phyloP scores from a whole-genome alignment of 1,140 invertebrate genomes.

The Andrena cerasifolii region DNA sequence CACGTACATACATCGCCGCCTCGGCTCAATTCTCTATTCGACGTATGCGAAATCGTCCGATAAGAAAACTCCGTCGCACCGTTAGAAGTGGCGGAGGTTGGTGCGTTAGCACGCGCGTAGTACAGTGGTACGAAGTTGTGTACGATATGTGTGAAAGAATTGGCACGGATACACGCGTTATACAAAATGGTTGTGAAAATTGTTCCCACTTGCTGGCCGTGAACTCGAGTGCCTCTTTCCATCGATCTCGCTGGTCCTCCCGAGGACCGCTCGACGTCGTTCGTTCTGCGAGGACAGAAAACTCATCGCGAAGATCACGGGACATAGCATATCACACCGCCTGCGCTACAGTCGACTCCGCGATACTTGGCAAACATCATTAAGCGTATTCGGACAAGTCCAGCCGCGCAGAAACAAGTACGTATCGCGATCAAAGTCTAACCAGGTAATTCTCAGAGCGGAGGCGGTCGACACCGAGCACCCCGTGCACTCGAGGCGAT shows the following conservation, averaged over 20 bases:
- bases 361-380: not conserved
- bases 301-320: not conserved
- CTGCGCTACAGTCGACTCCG: not conserved
- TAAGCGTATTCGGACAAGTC: constrained; percentile 19
- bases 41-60: not conserved
- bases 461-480: not conserved
- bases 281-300: not conserved
- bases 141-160: constrained; percentile 47
- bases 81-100: not conserved
- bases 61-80: not conserved
- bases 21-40: not conserved
- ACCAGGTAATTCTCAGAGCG: not conserved
- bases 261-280: constrained; percentile 34
- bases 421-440: not conserved
- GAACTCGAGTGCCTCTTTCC: not conserved
- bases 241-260: not conserved
- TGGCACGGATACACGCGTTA: constrained; percentile 38
- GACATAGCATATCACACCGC: not conserved
- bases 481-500: not conserved
- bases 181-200: constrained; percentile 42
- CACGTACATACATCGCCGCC: not conserved
- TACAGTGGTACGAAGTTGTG: not conserved
- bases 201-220: constrained; percentile 34
- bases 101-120: not conserved
- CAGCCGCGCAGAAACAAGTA: not conserved